Base-by-base conservation (phyloP, 2,113 vertebrate species). In the Rallus limicola region DNA sequence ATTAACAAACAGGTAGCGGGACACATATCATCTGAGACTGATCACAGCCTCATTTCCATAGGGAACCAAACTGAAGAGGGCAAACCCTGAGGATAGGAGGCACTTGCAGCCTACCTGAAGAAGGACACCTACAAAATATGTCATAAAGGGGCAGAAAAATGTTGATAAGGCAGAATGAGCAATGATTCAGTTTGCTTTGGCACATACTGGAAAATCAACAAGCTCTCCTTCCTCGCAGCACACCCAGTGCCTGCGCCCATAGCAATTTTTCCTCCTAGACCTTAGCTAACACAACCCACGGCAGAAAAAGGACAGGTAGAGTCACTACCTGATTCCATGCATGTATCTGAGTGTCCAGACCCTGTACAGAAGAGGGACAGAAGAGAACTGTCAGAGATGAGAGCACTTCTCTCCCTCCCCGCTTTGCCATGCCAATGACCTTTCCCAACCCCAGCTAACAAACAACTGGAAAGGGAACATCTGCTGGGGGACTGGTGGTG, bases 371-470 rank as follows among this genome's bases (percentile, higher is more conserved):
- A 52, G 38, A 87, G 17, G 3, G 6, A 15, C 4, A n/a, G 20
- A 25, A 34, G 18, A 25, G 6, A 82, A 13, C n/a, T 65, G 11
- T 59, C 71, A 75, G 36, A 91, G 53, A 20, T 33, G 5, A 60
- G 19, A 59, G 16, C 31, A 14, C 29, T 55, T 79, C 25, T 59
- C n/a, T 82, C 48, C 21, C 20, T 89, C 65, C 11, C 56, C 8
- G 3, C 24, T 75, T 76, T 82, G 23, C 42, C 0, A 0, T 15
- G 13, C 21, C 2, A 0, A 14, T 46, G 64, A 70, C 52, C 52
- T 86, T 88, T 70, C 21, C 77, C 36, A 33, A 25, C 18, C 26
- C 23, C 63, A 75, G 67, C 52, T 28, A 68, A 60, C 59, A 48
- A 21, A 60, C 59, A 48, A 21, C 31, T 64, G 52, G 23, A 40